Base-by-base conservation (phyloP, 2,797 vertebrate genomes). In the Brachymystax lenok region DNA sequence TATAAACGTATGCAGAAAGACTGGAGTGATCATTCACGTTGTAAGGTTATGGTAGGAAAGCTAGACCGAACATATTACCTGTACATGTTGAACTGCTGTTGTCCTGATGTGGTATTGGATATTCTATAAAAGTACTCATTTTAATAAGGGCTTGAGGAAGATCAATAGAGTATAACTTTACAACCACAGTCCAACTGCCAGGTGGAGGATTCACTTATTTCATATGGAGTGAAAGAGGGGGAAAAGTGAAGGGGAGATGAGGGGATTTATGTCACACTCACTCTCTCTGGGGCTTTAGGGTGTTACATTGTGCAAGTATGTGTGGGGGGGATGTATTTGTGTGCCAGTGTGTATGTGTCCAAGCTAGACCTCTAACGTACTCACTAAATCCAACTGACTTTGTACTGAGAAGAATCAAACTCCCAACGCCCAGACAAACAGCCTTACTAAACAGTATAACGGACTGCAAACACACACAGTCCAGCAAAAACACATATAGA, bases 51-150 rank as follows among this genome's bases (percentile, higher is more conserved):
- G 54, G 19, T 17, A 56, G 4, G 54, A n/a, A 2, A 2, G 56
- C 7, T 21, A 59, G 7, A 59, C 19, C 56, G 0, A 59, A 14
- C 54, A 59, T 59, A 59, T 59, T 19, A n/a, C 14, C 5, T 6
- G n/a, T 6, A 59, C 8, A 6, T 21, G 56, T n/a, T 46, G 40
- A 46, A n/a, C 17, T 59, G n/a, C 17, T 59, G 19, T n/a, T 17
- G 56, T 19, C 56, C 56, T 51, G 27, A 50, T 68, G 73, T 54
- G 52, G 64, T 30, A 81, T 67, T 74, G 63, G 77, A 72, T 63
- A 74, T 69, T 71, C 70, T 76, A 76, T 81, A 51, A 61, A 56
- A 46, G 74, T 80, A 50, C 84, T 83, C 84, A 40, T 40, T 40
- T 40, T 40, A 40, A 40, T 40, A 40, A 12, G 40, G 10, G 40